Base-by-base conservation (phyloP, 2,888 invertebrate genomes). In the Dicyrtomina minuta region DNA sequence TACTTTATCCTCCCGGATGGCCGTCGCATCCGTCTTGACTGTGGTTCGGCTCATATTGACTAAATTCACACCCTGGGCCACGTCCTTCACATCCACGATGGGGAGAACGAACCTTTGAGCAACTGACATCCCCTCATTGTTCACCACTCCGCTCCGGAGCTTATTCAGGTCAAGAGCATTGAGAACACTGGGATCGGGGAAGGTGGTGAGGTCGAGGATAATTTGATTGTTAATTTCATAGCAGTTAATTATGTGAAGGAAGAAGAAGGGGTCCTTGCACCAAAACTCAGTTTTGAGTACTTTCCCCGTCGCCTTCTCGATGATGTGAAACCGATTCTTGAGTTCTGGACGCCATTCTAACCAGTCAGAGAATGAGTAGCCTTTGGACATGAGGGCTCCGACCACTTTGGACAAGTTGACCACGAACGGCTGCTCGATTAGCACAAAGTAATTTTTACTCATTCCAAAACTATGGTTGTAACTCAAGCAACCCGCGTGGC, bases 201-300 rank as follows among this genome's bases (percentile, higher is more conserved):
- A 81, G 2, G 80, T 79, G 15, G 81, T 73, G 41, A 82, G 64
- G 74, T 82, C 82, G 10, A 82, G 77, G 3, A 81, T 76, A 20
- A 81, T 55, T 74, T 80, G 76, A 39, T 77, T 77, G 55, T 77
- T 76, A 61, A 79, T 77, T 56, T 82, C 82, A 79, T 85, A 85
- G 77, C 82, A 85, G 22, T 84, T 81, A 77, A 86, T 86, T 67
- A 84, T 81, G 75, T 83, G 83, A 73, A 86, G 84, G 79, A 85
- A 84, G 79, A 85, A 85, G 77, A 85, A 83, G 1, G 83, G 79
- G 20, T 81, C 80, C 10, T 81, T 80, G 0, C 83, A 78, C 51
- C 80, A 77, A 73, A 82, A 84, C 39, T 79, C 79, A 2, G 79
- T 75, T 13, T 80, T 80, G 10, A 81, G 64, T 24, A 80, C 77